Base-by-base conservation (phyloP, 1,140 invertebrate species). In the Drosophila kikkawai region DNA sequence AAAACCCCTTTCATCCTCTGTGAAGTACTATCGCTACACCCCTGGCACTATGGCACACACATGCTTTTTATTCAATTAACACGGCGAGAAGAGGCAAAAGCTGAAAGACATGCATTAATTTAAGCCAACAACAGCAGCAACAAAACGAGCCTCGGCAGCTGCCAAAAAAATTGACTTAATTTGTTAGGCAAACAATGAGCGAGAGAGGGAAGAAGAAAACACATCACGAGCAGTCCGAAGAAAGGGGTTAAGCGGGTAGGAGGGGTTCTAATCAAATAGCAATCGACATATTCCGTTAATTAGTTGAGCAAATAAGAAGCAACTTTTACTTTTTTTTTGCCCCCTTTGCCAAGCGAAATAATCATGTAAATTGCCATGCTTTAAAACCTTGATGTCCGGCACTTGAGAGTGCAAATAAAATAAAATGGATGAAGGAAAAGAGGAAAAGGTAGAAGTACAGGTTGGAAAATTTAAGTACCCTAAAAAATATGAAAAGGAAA, bases 11-110 rank as follows among this genome's bases (percentile, higher is more conserved):
- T 8, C 15, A n/a, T 22, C n/a, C 9, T 3, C n/a, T 32, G 8
- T 37, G 32, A 29, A 37, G 34, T 29, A 19, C 41, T 39, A 15
- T 36, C 37, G 4, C 41, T 13, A 22, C n/a, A n/a, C 41, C 42
- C 26, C 47, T 15, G 42, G 45, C 56, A 17, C 29, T 19, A 15
- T 19, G 41, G n/a, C 42, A 51, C 65, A 67, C 73, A 67, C 73
- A 59, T 74, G 82, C 57, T 86, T 86, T 79, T 82, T 76, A 86
- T 86, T 86, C 82, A 86, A 86, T 86, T 86, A 86, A 82, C 82
- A 82, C 82, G 53, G 37, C 55, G 57, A 61, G 61, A 47, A 51
- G 77, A 64, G 58, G 58, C 55, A 12, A 61, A 12, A 57, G n/a
- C 55, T 26, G 51, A 73, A 82, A 45, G 68, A 58, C 64, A 66